Conservation (phyloP, 2,113 vertebrate species). For the Nanorana parkeri region DNA sequence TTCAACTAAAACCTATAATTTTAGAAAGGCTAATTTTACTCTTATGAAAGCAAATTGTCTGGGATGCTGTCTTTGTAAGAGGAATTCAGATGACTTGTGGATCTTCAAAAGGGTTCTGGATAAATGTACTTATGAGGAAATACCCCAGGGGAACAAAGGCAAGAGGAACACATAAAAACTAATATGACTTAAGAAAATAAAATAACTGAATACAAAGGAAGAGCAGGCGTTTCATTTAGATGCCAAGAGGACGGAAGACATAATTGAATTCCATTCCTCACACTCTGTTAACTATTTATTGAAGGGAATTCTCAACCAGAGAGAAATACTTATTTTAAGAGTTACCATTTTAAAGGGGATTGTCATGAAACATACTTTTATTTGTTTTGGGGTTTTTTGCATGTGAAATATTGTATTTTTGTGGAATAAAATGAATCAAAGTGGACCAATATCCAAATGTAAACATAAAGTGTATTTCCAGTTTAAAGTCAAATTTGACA, state of each 20-base stretch:
- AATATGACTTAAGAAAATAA: slow-evolving; percentile 34
- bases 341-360: no score
- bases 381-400: no score
- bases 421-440: no score
- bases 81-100: slow-evolving; percentile 14
- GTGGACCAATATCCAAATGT: no score
- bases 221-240: slow-evolving; percentile 2
- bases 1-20: slow-evolving; percentile 25
- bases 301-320: no score
- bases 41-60: slow-evolving; percentile 29
- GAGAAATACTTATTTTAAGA: no score
- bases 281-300: background rate
- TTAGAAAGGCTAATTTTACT: slow-evolving; percentile 13
- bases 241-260: background rate
- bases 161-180: slow-evolving; percentile 9
- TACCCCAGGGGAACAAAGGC: slow-evolving; percentile 4
- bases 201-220: slow-evolving; percentile 33
- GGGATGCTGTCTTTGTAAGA: slow-evolving; percentile 25
- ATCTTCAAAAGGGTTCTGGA: slow-evolving; percentile 29
- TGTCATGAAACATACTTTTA: no score
- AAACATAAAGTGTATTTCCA: no score
- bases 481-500: no score
- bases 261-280: background rate
- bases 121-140: slow-evolving; percentile 28
- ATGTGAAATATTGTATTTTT: no score